These are phyloP conservation scores for Delia radicum DNA, from an alignment of 1,140 invertebrate species.

Conservation along the genomic window DNA sequence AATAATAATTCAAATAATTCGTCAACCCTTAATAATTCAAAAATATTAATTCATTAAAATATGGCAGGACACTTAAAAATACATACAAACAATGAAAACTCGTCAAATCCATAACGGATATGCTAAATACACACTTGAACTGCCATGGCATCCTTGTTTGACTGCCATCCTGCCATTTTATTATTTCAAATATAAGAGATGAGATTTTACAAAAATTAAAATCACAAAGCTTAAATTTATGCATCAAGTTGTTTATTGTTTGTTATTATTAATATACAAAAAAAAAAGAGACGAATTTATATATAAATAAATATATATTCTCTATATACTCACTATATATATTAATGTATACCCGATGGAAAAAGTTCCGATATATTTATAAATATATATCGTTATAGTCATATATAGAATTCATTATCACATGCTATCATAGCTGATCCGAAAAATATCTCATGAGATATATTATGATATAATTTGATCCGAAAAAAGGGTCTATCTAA, in stretches of 20 bases:
- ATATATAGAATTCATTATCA: no score
- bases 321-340: no score
- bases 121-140: slow-evolving; percentile 4
- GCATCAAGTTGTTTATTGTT: slow-evolving; percentile 20
- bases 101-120: slow-evolving; percentile 11
- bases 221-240: slow-evolving; percentile 5
- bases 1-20: neutral
- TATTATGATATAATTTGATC: no score
- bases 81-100: neutral
- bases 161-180: neutral
- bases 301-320: neutral
- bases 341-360: neutral
- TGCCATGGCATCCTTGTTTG: neutral
- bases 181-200: neutral
- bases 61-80: slow-evolving; percentile 15
- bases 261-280: neutral
- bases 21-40: slow-evolving; percentile 8
- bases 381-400: no score
- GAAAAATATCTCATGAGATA: no score
- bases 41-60: slow-evolving; percentile 3
- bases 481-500: no score
- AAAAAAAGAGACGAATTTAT: neutral
- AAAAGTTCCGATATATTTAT: no score
- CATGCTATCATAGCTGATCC: no score
- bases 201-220: neutral